Percentiles rank a stretch among this genome's conserved stretches.
Conservation (phyloP, 1,140 invertebrate genomes). For the Papilio dardanus region DNA sequence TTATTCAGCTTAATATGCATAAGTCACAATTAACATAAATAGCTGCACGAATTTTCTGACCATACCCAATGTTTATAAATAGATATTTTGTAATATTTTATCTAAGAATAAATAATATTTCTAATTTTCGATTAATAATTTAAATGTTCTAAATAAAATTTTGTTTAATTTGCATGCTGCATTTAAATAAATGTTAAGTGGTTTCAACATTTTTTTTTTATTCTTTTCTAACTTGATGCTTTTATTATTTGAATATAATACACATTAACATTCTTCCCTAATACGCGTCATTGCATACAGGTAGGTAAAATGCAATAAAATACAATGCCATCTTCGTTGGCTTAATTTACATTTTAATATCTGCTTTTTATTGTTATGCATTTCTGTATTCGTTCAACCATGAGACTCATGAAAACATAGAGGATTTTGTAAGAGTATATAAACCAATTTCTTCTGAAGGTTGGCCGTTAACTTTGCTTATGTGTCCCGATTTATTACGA, state of each 20-base stretch:
- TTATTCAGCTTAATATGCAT: neutral
- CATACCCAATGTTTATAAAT: neutral
- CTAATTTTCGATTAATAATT: too few relatives aligned
- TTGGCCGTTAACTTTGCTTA: too few relatives aligned
- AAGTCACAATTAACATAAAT: neutral
- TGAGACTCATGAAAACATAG: too few relatives aligned
- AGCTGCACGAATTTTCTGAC: neutral
- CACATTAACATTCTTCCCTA: neutral
- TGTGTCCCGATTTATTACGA: too few relatives aligned
- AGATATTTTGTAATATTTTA: too few relatives aligned
- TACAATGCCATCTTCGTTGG: neutral
- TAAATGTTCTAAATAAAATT: neutral
- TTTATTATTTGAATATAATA: constrained; percentile 2
- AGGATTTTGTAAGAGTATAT: too few relatives aligned
- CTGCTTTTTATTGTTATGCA: neutral
- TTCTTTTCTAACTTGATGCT: neutral
- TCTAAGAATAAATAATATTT: too few relatives aligned
- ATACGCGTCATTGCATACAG: too few relatives aligned
- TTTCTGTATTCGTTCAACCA: constrained; percentile 5
- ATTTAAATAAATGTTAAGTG: neutral
- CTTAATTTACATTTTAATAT: neutral
- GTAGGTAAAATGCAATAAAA: neutral
- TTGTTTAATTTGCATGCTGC: too few relatives aligned
- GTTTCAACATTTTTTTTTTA: neutral
- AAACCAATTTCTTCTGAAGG: too few relatives aligned